A percentile compares a stretch with the other conserved stretches of the same genome.
phyloP scores from a whole-genome alignment of 1,140 invertebrate genomes.

The Wiebesia pumilae region DNA sequence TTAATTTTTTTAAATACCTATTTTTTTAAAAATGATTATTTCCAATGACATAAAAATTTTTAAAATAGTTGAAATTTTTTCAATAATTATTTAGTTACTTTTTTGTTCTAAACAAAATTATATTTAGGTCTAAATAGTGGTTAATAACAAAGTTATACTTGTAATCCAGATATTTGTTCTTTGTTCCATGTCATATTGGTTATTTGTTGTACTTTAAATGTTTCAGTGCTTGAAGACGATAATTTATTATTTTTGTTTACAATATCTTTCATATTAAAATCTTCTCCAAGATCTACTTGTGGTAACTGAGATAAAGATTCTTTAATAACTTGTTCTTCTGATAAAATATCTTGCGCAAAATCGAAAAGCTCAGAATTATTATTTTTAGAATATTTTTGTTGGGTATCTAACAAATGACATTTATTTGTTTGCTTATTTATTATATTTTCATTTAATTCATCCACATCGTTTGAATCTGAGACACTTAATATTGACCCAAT shows the following conservation, averaged over 20 bases:
- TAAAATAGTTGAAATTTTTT: background rate
- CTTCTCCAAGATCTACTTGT: slow-evolving; percentile 67
- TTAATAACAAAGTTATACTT: slow-evolving; percentile 52
- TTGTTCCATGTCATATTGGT: slow-evolving; percentile 69
- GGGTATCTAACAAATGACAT: background rate
- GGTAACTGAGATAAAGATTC: slow-evolving; percentile 67
- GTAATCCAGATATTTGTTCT: slow-evolving; percentile 65
- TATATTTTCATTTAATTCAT: slow-evolving; percentile 25
- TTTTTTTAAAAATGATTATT: background rate
- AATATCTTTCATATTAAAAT: slow-evolving; percentile 62
- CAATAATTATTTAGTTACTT: background rate
- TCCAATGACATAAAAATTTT: background rate
- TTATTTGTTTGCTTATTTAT: slow-evolving; percentile 17
- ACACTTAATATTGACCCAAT: slow-evolving; percentile 61
- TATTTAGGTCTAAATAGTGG: background rate
- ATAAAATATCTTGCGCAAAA: background rate
- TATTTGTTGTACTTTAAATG: background rate
- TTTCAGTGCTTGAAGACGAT: background rate
- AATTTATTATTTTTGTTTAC: slow-evolving; percentile 16
- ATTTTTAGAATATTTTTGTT: slow-evolving; percentile 9
- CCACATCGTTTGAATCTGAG: slow-evolving; percentile 59
- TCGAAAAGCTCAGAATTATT: slow-evolving; percentile 31
- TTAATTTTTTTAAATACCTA: background rate
- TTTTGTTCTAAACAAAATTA: background rate
- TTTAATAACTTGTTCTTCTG: background rate